These are phyloP conservation scores for Alligator sinensis DNA, from an alignment of 2,113 vertebrate species.

Conservation along the genomic window DNA sequence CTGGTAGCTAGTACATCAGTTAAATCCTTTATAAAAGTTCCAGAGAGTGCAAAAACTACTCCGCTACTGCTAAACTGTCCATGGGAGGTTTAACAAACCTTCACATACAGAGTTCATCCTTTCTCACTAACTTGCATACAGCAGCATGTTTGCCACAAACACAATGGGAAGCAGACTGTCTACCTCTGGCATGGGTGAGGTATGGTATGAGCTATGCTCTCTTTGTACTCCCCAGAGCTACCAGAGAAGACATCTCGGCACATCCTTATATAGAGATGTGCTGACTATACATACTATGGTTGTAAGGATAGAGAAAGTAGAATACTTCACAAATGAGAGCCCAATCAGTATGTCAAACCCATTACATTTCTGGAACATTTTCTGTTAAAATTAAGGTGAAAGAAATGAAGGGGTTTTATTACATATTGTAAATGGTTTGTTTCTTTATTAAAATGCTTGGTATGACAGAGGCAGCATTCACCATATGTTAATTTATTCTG, in stretches of 20 bases:
- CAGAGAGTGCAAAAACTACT: not conserved
- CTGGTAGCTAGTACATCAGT: fast-evolving
- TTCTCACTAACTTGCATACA: not conserved
- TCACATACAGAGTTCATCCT: not conserved
- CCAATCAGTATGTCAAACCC: not conserved
- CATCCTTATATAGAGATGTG: fast-evolving
- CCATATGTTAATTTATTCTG: not conserved
- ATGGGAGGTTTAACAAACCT: not conserved
- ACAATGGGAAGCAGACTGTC: not conserved
- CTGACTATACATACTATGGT: fast-evolving
- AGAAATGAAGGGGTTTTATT: fast-evolving
- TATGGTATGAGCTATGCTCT: not conserved
- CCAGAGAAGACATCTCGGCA: not conserved
- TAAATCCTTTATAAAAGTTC: not conserved
- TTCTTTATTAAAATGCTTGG: fast-evolving
- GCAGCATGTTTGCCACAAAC: not conserved
- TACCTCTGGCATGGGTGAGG: not conserved
- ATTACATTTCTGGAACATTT: fast-evolving
- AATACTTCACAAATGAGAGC: not conserved
- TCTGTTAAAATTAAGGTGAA: not conserved
- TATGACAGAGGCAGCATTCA: not conserved
- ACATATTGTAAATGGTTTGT: not conserved
- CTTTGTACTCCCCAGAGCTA: not conserved
- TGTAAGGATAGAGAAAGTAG: not conserved
- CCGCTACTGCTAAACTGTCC: fast-evolving